Percentiles rank a stretch among this genome's conserved stretches.
Conservation (phyloP, 92 coral and sea anemone species). For the Zoanthus sociatus region DNA sequence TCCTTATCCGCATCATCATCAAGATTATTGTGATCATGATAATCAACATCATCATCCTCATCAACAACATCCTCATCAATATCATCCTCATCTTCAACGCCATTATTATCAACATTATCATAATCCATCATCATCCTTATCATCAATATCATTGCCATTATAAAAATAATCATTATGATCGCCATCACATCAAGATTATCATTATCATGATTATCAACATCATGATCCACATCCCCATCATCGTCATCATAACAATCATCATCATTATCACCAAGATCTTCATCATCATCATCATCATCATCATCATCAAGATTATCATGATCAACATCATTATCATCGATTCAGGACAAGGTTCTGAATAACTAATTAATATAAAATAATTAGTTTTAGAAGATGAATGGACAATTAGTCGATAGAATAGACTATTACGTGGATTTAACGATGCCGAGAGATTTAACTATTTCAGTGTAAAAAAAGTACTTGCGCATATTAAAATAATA, state of each 20-base stretch:
- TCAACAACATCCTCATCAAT: not conserved
- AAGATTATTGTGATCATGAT: not conserved
- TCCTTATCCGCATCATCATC: not conserved
- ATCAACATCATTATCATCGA: too few species aligned
- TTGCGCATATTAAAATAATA: too few species aligned
- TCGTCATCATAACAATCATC: not conserved
- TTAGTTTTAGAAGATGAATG: too few species aligned
- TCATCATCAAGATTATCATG: too few species aligned
- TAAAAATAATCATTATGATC: not conserved
- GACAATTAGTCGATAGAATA: too few species aligned
- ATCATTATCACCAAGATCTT: not conserved
- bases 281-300: too few species aligned
- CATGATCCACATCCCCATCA: not conserved
- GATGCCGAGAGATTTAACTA: too few species aligned
- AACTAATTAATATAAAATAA: too few species aligned
- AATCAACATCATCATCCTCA: not conserved
- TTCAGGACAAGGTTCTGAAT: too few species aligned
- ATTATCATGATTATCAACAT: not conserved
- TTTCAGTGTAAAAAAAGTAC: too few species aligned
- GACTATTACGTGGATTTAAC: too few species aligned
- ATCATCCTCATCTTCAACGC: not conserved
- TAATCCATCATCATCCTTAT: not conserved
- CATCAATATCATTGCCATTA: not conserved
- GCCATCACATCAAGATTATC: not conserved
- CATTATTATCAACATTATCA: not conserved